A percentile compares a stretch with the other conserved stretches of the same genome.
These are phyloP conservation scores for Beroe ovata DNA, from an alignment of 37 sponge, comb jelly and placozoan genomes.

Conservation along the genomic window DNA sequence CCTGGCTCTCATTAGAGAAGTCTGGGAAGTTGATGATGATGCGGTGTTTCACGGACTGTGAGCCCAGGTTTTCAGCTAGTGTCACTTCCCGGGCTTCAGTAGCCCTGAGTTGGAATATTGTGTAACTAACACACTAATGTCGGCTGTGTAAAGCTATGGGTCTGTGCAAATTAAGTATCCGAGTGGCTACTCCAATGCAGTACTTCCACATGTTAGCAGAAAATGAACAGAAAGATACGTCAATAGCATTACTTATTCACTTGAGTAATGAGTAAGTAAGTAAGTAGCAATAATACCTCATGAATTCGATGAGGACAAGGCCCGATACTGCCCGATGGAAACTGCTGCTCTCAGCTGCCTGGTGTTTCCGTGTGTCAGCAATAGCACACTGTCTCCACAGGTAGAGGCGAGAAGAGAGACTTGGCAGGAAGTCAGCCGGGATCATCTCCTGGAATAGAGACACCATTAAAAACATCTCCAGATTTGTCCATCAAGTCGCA, in stretches of 20 bases:
- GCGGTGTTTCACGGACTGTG: neutral
- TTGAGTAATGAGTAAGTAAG: too few relatives aligned
- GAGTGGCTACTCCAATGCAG: too few relatives aligned
- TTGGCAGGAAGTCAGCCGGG: neutral
- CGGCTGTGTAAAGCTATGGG: too few relatives aligned
- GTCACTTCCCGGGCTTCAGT: slow-evolving; percentile 4
- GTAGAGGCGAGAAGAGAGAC: slow-evolving; percentile 30
- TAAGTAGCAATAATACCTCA: too few relatives aligned
- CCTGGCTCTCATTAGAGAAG: slow-evolving; percentile 16
- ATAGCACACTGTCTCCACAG: slow-evolving; percentile 61
- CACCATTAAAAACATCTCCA: too few relatives aligned
- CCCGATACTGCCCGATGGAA: slow-evolving; percentile 37
- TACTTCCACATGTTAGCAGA: too few relatives aligned
- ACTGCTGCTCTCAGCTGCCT: neutral
- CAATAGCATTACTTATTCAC: too few relatives aligned
- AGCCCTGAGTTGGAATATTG: too few relatives aligned
- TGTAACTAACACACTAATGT: too few relatives aligned
- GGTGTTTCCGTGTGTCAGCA: slow-evolving; percentile 31
- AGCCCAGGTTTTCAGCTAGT: neutral
- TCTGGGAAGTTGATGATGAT: slow-evolving; percentile 2
- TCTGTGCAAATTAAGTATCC: too few relatives aligned
- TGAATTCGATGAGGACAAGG: neutral
- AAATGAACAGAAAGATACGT: too few relatives aligned
- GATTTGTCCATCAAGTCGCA: too few relatives aligned
- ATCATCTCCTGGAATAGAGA: neutral